Conservation (phyloP, 2,797 vertebrate genomes). For the Lacerta viridis region DNA sequence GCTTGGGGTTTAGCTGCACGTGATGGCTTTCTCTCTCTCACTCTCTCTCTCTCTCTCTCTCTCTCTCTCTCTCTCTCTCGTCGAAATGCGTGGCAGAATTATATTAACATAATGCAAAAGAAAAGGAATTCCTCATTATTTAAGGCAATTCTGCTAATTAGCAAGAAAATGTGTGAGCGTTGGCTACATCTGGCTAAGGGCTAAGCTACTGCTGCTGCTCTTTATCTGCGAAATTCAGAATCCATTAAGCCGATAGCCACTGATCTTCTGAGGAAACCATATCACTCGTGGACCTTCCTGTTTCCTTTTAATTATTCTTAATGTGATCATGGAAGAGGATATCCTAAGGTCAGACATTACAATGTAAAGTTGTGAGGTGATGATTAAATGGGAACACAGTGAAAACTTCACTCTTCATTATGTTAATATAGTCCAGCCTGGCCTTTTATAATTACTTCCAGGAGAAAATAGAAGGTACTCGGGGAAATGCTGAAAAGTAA, state of each 20-base stretch:
- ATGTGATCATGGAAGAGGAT: slow-evolving; percentile 75
- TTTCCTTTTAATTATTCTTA: slow-evolving; percentile 78
- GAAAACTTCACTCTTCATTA: slow-evolving; percentile 75
- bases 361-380: slow-evolving; percentile 76
- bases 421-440: slow-evolving; percentile 68
- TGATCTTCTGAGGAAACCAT: slow-evolving; percentile 73
- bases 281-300: slow-evolving; percentile 70
- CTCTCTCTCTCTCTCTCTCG: slow-evolving; percentile 42
- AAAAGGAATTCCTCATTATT: slow-evolving; percentile 36
- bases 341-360: slow-evolving; percentile 76
- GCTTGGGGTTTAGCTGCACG: slow-evolving; percentile 49
- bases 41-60: slow-evolving; percentile 2
- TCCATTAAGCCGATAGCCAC: slow-evolving; percentile 71
- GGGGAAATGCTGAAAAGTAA: slow-evolving; percentile 73
- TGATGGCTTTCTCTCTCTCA: not conserved
- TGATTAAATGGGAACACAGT: slow-evolving; percentile 72
- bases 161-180: slow-evolving; percentile 64
- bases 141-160: slow-evolving; percentile 62
- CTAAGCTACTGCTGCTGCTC: slow-evolving; percentile 52
- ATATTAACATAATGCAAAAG: slow-evolving; percentile 44
- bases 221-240: slow-evolving; percentile 72
- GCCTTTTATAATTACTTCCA: slow-evolving; percentile 68
- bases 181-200: slow-evolving; percentile 61
- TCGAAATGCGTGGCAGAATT: slow-evolving; percentile 24
- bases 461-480: slow-evolving; percentile 66